Evolutionary conservation across 2,113 vertebrate genomes (phyloP).

Genomic region (Oreochromis niloticus): DNA sequence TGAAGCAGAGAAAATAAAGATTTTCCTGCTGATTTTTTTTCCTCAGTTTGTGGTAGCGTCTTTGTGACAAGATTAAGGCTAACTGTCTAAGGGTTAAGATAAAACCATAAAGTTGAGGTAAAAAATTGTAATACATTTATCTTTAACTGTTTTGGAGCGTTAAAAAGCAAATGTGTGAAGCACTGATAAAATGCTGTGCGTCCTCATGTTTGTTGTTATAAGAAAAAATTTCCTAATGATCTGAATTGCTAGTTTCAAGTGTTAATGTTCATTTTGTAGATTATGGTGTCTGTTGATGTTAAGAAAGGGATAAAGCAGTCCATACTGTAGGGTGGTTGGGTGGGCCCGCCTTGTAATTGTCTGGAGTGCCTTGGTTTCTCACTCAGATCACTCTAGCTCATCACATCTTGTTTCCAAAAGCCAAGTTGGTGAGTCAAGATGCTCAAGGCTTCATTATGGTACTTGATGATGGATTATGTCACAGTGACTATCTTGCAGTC

Average conservation of each 20-base stretch:
- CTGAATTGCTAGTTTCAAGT: not conserved
- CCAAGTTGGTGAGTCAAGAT: not conserved
- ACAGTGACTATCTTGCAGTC: not conserved
- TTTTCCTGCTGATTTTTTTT: not conserved
- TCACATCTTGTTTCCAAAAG: not conserved
- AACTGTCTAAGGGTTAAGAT: not conserved
- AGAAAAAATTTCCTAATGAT: not conserved
- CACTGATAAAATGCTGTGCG: not conserved
- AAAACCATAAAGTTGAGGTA: not conserved
- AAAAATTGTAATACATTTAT: not conserved
- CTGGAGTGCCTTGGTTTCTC: not conserved
- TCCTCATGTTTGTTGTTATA: not conserved
- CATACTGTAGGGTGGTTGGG: not conserved
- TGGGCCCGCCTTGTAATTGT: not conserved
- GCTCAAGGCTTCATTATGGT: not conserved
- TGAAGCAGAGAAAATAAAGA: constrained; percentile 26
- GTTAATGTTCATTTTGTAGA: not conserved
- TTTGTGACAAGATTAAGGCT: not conserved
- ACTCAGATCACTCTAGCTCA: not conserved
- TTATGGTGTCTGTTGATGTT: not conserved
- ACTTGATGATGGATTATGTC: not conserved
- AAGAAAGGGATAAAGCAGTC: not conserved
- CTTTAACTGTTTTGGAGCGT: not conserved
- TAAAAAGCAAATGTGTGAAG: not conserved
- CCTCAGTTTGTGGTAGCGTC: not conserved